Evolutionary conservation across 2,797 vertebrate genomes (phyloP).

Genomic region (Alcedo quadribrachys): DNA sequence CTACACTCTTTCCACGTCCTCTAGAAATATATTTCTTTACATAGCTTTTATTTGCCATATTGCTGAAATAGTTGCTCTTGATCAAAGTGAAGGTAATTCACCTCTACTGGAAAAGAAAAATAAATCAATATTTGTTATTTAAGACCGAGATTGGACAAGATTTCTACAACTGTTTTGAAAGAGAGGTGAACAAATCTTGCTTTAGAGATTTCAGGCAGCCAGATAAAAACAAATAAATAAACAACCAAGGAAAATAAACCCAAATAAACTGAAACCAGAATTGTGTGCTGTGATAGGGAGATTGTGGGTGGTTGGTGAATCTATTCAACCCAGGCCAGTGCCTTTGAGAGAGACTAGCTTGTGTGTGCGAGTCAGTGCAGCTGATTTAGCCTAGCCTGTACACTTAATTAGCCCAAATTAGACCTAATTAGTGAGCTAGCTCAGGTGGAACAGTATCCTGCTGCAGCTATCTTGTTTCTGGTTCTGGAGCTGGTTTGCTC

Average conservation of each 20-base stretch:
- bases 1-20: neutral
- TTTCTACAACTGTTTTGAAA: neutral
- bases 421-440: slow-evolving; percentile 21
- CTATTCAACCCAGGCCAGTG: neutral
- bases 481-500: neutral
- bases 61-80: neutral
- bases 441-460: slow-evolving; percentile 17
- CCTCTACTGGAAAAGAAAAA: neutral
- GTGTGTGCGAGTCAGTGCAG: neutral
- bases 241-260: neutral
- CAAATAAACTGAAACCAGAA: neutral
- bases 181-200: neutral
- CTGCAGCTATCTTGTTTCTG: slow-evolving; percentile 7
- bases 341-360: neutral
- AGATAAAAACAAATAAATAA: neutral
- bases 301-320: rapidly evolving
- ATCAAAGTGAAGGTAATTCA: neutral
- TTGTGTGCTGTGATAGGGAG: neutral
- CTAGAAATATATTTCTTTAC: neutral
- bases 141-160: neutral
- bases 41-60: neutral
- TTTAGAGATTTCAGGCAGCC: neutral
- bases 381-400: neutral
- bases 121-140: neutral
- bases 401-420: slow-evolving; percentile 41